Conservation (phyloP, 1,140 invertebrate species). For the Neodiprion lecontei region DNA sequence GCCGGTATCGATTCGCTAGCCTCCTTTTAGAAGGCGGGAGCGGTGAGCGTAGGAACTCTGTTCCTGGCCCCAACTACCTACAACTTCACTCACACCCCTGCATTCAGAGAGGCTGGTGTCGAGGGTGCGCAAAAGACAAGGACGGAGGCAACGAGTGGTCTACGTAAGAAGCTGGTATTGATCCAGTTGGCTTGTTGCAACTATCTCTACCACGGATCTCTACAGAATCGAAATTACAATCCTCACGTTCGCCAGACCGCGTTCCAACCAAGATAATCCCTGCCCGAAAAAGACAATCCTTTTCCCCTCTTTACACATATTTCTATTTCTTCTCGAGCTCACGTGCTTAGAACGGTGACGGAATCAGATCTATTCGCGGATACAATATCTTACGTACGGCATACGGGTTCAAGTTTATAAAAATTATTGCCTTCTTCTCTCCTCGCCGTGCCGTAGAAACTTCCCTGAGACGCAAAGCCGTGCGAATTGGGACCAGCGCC, state of each 20-base stretch:
- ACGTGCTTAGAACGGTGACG: too few relatives aligned
- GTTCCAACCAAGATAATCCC: neutral
- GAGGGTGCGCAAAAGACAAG: conserved; percentile 6
- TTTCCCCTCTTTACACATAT: conserved; percentile 9
- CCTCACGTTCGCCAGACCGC: neutral
- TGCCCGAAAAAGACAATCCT: conserved; percentile 3
- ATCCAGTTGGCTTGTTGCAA: conserved; percentile 54
- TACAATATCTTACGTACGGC: too few relatives aligned
- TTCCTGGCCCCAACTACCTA: conserved; percentile 2
- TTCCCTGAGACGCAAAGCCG: too few relatives aligned
- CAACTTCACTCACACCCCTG: neutral
- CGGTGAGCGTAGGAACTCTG: neutral
- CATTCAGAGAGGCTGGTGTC: neutral
- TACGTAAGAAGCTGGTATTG: conserved; percentile 60
- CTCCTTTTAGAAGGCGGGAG: neutral
- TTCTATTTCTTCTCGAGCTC: conserved; percentile 36
- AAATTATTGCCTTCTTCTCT: too few relatives aligned
- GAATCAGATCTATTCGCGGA: too few relatives aligned
- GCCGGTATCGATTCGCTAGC: neutral
- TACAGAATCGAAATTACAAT: conserved; percentile 28
- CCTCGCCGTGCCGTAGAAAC: too few relatives aligned
- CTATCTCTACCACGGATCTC: conserved; percentile 60
- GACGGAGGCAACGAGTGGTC: neutral
- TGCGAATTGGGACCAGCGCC: too few relatives aligned
- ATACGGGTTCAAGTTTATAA: too few relatives aligned